Percentiles rank a stretch among this genome's conserved stretches.
phyloP scores from a whole-genome alignment of 2,797 vertebrate genomes.

The Poeciliopsis infans region DNA sequence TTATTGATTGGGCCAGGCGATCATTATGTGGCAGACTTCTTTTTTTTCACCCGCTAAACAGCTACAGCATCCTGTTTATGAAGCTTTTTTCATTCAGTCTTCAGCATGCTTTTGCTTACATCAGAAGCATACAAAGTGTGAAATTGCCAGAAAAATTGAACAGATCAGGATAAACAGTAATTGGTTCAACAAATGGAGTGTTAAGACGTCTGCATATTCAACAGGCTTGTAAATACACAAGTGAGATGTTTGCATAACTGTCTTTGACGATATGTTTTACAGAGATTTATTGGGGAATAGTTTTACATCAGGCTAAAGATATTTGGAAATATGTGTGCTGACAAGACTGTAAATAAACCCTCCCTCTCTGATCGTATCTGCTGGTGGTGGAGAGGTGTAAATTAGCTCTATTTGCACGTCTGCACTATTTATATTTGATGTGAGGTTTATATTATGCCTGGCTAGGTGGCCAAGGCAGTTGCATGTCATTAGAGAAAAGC shows the following conservation, averaged over 20 bases:
- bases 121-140: not conserved
- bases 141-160: not conserved
- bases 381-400: not conserved
- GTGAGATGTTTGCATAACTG: not conserved
- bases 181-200: constrained; percentile 3
- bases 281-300: not conserved
- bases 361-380: not conserved
- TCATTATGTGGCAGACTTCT: not conserved
- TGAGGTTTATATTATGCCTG: not conserved
- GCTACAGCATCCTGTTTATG: not conserved
- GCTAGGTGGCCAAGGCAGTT: not conserved
- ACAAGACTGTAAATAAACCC: not conserved
- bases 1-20: not conserved
- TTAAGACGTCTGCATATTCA: not conserved
- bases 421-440: not conserved
- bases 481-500: not conserved
- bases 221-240: not conserved
- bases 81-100: not conserved
- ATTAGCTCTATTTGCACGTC: not conserved
- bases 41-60: not conserved
- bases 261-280: not conserved
- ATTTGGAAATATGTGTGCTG: not conserved
- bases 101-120: constrained; percentile 1
- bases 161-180: not conserved
- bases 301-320: not conserved